These are phyloP conservation scores for Phymatocera aterrima DNA, from an alignment of 2,888 invertebrate genomes.

Conservation along the genomic window DNA sequence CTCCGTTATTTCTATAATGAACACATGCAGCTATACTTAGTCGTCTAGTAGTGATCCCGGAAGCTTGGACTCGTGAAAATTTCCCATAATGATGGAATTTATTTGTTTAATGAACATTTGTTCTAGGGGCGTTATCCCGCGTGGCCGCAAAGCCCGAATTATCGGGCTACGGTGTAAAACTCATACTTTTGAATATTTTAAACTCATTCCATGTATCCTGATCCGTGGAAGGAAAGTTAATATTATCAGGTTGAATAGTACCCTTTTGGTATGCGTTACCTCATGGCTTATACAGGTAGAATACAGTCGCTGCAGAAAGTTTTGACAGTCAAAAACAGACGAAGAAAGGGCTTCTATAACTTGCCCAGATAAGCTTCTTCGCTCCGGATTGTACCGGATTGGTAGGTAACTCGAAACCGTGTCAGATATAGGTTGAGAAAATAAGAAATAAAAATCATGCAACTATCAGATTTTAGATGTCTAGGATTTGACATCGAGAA, in stretches of 20 bases:
- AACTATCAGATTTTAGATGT: background rate
- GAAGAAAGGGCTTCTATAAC: background rate
- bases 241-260: slow-evolving; percentile 41
- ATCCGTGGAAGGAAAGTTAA: slow-evolving; percentile 39
- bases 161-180: background rate
- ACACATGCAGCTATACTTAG: background rate
- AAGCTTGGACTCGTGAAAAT: background rate
- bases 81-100: background rate
- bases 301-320: slow-evolving; percentile 16
- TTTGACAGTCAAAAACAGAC: background rate
- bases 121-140: background rate
- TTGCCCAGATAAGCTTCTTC: background rate
- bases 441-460: slow-evolving; percentile 32
- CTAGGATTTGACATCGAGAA: background rate
- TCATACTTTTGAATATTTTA: slow-evolving; percentile 15
- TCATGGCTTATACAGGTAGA: slow-evolving; percentile 35
- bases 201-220: slow-evolving; percentile 21
- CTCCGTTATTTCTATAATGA: background rate
- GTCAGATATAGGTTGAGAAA: slow-evolving; percentile 40
- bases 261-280: slow-evolving; percentile 39
- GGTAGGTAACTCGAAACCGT: slow-evolving; percentile 37
- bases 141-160: background rate
- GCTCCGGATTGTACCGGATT: slow-evolving; percentile 20
- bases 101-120: background rate
- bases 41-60: background rate